These are phyloP conservation scores for Trogon melanurus DNA, from an alignment of 2,113 vertebrate genomes.

Conservation along the genomic window DNA sequence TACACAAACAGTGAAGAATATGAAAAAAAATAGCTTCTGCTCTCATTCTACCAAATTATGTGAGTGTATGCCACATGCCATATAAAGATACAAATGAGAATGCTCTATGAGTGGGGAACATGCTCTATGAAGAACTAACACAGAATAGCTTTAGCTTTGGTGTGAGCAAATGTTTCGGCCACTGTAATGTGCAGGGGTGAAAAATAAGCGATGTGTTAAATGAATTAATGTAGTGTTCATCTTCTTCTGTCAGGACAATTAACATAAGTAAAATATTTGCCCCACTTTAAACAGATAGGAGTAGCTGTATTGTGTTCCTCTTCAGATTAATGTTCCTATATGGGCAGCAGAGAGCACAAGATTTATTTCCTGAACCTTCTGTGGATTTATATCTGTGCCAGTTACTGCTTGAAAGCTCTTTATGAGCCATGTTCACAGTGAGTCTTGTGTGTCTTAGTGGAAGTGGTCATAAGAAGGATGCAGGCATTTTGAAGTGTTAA, in stretches of 20 bases:
- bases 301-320: slow-evolving; percentile 21
- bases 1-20: background rate
- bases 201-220: slow-evolving; percentile 65
- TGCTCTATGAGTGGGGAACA: background rate
- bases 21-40: background rate
- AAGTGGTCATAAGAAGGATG: background rate
- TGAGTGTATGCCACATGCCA: background rate
- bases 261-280: slow-evolving; percentile 70
- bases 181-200: background rate
- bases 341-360: slow-evolving; percentile 45
- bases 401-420: slow-evolving; percentile 59
- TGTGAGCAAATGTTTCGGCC: background rate
- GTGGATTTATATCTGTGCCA: slow-evolving; percentile 69
- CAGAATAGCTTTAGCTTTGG: background rate
- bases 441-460: slow-evolving; percentile 2
- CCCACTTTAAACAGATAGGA: slow-evolving; percentile 69
- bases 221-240: slow-evolving; percentile 68
- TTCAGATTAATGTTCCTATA: slow-evolving; percentile 67
- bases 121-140: background rate
- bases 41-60: background rate
- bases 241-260: slow-evolving; percentile 72
- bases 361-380: slow-evolving; percentile 71
- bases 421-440: background rate
- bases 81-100: background rate
- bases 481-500: slow-evolving; percentile 16